Evolutionary conservation across 2,797 vertebrate species (phyloP).

Genomic region (Pseudocheirus occidentalis): DNA sequence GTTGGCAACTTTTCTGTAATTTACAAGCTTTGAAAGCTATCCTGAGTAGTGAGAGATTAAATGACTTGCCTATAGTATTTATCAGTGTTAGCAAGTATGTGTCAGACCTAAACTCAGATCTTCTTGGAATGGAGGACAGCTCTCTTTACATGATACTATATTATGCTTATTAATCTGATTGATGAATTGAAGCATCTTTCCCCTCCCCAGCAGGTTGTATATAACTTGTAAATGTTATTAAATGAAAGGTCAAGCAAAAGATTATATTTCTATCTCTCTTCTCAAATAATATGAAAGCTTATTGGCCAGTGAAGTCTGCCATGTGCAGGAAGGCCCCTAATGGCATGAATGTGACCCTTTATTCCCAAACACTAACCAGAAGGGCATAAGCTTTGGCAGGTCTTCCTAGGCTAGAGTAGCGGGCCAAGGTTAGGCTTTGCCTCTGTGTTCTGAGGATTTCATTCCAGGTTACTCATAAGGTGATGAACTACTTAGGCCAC

Average conservation of each 20-base stretch:
- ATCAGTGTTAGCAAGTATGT: not conserved
- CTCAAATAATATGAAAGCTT: not conserved
- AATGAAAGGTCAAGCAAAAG: not conserved
- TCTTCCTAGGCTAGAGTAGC: not conserved
- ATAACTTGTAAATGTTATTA: not conserved
- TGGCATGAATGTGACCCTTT: not conserved
- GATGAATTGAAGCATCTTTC: not conserved
- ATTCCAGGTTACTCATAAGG: not conserved
- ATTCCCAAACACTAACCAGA: not conserved
- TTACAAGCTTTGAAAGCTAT: not conserved
- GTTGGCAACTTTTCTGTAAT: not conserved
- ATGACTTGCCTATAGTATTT: not conserved
- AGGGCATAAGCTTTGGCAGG: not conserved
- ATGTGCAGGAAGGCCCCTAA: not conserved
- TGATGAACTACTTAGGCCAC: not conserved
- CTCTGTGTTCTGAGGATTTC: not conserved
- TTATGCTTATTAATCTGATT: not conserved
- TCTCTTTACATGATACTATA: not conserved
- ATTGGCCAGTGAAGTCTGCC: not conserved
- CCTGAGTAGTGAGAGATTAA: not conserved
- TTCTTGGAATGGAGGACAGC: not conserved
- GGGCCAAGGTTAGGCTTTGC: not conserved
- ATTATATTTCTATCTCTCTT: not conserved
- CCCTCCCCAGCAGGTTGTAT: not conserved
- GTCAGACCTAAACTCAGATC: not conserved